Base-by-base conservation (phyloP, 2,113 vertebrate genomes). In the Forbesichthys papilliferus region DNA sequence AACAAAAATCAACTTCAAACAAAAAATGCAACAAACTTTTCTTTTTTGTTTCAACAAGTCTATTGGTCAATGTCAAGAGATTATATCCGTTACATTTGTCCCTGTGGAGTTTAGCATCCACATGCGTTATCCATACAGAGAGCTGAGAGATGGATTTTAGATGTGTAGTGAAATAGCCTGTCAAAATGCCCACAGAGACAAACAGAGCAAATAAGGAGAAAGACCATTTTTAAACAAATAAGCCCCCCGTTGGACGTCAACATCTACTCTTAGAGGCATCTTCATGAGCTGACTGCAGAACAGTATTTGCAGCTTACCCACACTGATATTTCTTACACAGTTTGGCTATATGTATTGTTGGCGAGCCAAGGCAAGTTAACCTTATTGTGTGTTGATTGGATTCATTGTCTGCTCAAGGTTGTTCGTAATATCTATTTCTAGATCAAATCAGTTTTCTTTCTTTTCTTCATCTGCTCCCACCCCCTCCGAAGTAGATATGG, bases 361-460 rank as follows among this genome's bases (percentile, higher is more conserved):
- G 10, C 36, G 33, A 77, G 81, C 64, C 62, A 60, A 74, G 42
- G 68, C 61, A 73, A 66, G 71, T 73, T 57, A 12, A 27, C 27
- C 27, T 27, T 18, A 59, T 36, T 42, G 54, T 47, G 33, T 42
- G 34, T 62, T 73, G 67, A 84, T 81, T 76, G 74, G 68, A 76
- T 82, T 85, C 18, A 75, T 78, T 82, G 61, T 70, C 58, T 63
- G 61, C 62, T 54, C 10, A 42, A 66, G 71, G 67, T 47, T 64
- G 51, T 70, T 36, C 58, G 42, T 56, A 73, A 79, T 75, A 82
- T 82, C 64, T 55, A 4, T 70, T 62, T 70, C 36, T 48, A 58
- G 71, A 77, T 76, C 13, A 69, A 1, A 69, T 48, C 57, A 42
- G 20, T 69, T 59, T 34, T 59, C 52, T 36, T 56, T 11, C 48